These are phyloP conservation scores for Lutraria lutraria DNA, from an alignment of 2,888 invertebrate genomes.

Conservation along the genomic window DNA sequence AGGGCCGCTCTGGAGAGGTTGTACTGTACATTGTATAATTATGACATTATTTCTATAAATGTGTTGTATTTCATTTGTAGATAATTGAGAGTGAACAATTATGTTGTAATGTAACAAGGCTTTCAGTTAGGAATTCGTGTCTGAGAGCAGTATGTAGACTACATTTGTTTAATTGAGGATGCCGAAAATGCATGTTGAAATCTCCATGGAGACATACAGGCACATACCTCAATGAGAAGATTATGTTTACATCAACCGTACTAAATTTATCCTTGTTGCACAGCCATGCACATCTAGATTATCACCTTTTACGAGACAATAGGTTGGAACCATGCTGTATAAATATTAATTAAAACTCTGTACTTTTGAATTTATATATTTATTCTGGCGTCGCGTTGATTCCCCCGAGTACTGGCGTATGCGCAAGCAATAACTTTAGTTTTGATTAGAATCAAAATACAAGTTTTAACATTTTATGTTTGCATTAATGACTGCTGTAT, in stretches of 20 bases:
- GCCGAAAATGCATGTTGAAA: neutral
- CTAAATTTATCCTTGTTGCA: neutral
- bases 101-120: too few species aligned
- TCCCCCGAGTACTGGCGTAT: neutral
- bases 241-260: neutral
- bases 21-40: too few species aligned
- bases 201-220: neutral
- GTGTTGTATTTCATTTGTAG: too few species aligned
- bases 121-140: too few species aligned
- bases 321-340: neutral
- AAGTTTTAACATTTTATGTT: neutral
- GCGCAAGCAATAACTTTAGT: neutral
- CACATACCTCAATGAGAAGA: neutral
- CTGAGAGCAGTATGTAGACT: too few species aligned
- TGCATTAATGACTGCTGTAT: too few species aligned
- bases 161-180: neutral
- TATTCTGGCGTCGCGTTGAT: neutral
- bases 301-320: neutral
- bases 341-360: neutral
- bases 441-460: neutral
- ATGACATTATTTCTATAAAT: too few species aligned
- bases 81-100: too few species aligned
- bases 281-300: neutral
- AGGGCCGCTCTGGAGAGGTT: too few species aligned
- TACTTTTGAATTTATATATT: neutral